Evolutionary conservation across 2,797 vertebrate species (phyloP).

Genomic region (Emys orbicularis): DNA sequence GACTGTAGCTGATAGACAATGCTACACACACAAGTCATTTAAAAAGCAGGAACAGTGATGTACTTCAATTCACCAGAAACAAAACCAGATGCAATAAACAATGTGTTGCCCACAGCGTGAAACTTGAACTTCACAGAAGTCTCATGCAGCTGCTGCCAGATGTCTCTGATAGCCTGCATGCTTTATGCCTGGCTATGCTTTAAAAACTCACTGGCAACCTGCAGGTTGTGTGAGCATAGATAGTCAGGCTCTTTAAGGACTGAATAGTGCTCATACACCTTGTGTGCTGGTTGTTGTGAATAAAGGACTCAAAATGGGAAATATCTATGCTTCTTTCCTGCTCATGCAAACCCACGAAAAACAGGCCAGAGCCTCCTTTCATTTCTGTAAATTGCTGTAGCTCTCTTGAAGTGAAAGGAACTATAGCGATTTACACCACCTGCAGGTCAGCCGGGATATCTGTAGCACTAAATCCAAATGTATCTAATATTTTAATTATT

Average conservation of each 20-base stretch:
- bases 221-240: not conserved
- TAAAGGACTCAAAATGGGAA: not conserved
- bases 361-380: fast-evolving
- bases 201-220: not conserved
- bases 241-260: not conserved
- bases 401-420: not conserved
- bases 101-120: not conserved
- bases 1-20: not conserved
- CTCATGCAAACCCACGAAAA: not conserved
- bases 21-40: not conserved
- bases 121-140: not conserved
- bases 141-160: not conserved
- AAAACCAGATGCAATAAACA: not conserved
- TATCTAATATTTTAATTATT: not conserved
- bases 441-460: not conserved
- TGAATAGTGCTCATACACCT: not conserved
- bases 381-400: not conserved
- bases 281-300: not conserved
- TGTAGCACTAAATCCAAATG: not conserved
- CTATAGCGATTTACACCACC: not conserved
- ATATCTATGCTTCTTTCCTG: not conserved
- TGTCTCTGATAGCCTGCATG: not conserved
- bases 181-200: not conserved
- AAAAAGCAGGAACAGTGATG: not conserved
- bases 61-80: not conserved